Evolutionary conservation across 2,888 invertebrate genomes (phyloP), one percentile per base, ranked within the genome.

Genomic region (Phragmatobia fuliginosa): DNA sequence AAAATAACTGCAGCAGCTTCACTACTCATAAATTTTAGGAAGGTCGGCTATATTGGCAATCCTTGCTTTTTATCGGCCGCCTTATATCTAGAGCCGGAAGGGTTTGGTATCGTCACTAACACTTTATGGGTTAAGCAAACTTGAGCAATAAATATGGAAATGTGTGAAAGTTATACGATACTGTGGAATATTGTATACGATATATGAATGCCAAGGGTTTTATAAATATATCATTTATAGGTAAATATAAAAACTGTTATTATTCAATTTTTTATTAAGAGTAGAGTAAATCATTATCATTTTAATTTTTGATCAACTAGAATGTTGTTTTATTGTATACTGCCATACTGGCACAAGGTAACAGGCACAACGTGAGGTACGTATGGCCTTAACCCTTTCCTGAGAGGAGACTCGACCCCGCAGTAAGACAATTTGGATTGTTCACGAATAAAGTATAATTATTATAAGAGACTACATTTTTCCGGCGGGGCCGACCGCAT

Each of bases 51-150:
- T 85, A 80, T 85, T 80, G 83, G 77, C 81, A 77, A 82, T 86
- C 80, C 79, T 78, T 79, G 82, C 79, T 81, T 88, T 87, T 86
- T 84, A 87, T 88, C 81, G 79, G 75, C 62, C 67, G 78, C 79
- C 66, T 33, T 75, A 74, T 67, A 74, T 72, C 70, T 71, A 62
- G 70, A 67, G 71, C 62, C 33, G 18, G 62, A 62, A 18, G 58
- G 65, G 68, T 81, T 78, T 62, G 70, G 67, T 76, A 72, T 61
- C 56, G 49, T 56, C 25, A 25, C 61, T 65, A 60, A 67, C 63
- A 65, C n/a, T 67, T 63, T 64, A 49, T 36, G 31, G 45, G 62
- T 18, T 63, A 56, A 58, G 33, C 31, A 59, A 71, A 71, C 49
- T 63, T 38, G 4, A 49, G 52, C 31, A 28, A 56, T 32, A 32